Conservation (phyloP, 1,140 invertebrate species). For the Bombyx mandarina region DNA sequence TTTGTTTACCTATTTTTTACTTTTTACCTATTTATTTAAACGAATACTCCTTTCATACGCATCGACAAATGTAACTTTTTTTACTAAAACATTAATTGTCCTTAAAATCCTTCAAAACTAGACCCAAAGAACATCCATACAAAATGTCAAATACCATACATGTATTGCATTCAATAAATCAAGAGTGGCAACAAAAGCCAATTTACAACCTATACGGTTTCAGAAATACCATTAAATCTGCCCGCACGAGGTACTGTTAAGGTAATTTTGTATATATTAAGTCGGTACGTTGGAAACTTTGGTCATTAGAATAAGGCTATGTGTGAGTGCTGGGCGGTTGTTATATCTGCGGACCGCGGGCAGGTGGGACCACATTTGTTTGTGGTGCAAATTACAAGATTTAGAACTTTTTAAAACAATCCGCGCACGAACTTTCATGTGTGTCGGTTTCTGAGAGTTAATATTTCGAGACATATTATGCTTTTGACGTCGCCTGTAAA, state of each 20-base stretch:
- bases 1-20: no score
- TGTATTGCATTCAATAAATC: conserved; percentile 5
- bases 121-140: no score
- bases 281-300: conserved; percentile 46
- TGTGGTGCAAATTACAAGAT: conserved; percentile 16
- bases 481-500: no score
- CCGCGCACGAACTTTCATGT: no score
- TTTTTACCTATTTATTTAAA: no score
- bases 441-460: no score
- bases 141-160: not conserved
- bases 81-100: no score
- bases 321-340: conserved; percentile 37
- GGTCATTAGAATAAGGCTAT: conserved; percentile 54
- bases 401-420: not conserved
- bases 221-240: conserved; percentile 14
- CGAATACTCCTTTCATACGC: no score
- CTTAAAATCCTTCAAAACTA: no score
- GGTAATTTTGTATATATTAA: conserved; percentile 57
- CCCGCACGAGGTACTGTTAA: conserved; percentile 17
- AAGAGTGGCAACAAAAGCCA: conserved; percentile 9
- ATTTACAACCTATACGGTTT: conserved; percentile 14
- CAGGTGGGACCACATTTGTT: conserved; percentile 27
- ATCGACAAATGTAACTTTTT: no score
- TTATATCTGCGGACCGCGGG: conserved; percentile 32
- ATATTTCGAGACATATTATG: no score